These are phyloP conservation scores for Latrodectus elegans DNA, from an alignment of 2,888 invertebrate genomes.

Conservation along the genomic window DNA sequence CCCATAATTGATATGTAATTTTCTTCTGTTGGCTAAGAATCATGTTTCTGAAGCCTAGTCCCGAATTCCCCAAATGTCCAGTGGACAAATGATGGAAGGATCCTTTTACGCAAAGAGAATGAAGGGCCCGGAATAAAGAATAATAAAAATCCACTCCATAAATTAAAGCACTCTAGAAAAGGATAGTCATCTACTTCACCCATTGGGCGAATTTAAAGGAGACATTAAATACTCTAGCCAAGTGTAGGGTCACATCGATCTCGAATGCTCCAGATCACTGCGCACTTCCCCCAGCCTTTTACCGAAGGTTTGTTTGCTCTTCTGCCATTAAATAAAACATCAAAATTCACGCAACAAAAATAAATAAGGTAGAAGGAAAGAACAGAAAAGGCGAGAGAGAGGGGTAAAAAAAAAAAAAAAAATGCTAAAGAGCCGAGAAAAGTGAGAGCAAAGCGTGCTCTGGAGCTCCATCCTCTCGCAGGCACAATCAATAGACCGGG, in stretches of 20 bases:
- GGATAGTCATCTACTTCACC: background rate
- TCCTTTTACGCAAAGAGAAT: no score
- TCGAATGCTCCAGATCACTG: constrained; percentile 18
- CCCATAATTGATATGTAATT: no score
- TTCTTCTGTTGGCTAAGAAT: no score
- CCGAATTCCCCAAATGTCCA: no score
- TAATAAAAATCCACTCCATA: background rate
- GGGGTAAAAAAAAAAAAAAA: no score
- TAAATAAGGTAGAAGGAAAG: constrained; percentile 41
- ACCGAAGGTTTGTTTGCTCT: constrained; percentile 51
- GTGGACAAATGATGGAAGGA: no score
- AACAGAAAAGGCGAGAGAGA: constrained; percentile 20
- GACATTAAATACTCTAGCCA: background rate
- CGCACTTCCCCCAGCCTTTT: constrained; percentile 45
- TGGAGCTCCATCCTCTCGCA: constrained; percentile 47
- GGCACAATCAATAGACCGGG: constrained; percentile 62
- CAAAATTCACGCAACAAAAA: constrained; percentile 63
- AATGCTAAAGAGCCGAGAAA: constrained; percentile 39
- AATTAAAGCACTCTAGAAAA: constrained; percentile 18
- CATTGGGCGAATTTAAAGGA: no score
- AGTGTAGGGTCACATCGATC: constrained; percentile 16
- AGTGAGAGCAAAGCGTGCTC: constrained; percentile 38
- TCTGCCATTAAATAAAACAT: constrained; percentile 57
- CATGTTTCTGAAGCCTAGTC: no score
- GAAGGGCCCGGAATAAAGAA: no score